Conservation (phyloP, 1,140 invertebrate species). For the Doryteuthis pealeii region DNA sequence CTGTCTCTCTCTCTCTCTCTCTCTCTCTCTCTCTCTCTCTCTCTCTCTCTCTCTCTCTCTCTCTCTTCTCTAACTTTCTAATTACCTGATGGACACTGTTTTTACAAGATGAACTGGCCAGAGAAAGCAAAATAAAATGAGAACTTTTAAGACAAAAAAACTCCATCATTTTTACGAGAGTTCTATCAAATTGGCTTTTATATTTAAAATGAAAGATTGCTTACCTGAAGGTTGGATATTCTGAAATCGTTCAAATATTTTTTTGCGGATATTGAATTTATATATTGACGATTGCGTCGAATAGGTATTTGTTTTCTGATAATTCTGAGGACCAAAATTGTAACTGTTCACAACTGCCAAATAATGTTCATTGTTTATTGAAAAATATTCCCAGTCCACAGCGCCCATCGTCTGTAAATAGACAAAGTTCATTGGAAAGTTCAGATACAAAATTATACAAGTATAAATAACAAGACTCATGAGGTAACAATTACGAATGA, state of each 20-base stretch:
- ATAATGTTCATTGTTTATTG: conserved; percentile 40
- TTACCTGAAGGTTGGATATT: conserved; percentile 51
- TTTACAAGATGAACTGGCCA: not conserved
- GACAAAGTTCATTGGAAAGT: no score
- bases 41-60: not conserved
- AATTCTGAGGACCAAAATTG: conserved; percentile 55
- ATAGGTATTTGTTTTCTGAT: conserved; percentile 43
- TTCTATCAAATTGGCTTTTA: no score
- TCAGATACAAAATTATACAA: no score
- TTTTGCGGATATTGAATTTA: conserved; percentile 41
- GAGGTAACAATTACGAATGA: no score
- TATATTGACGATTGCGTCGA: conserved; percentile 54
- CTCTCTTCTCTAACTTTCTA: no score
- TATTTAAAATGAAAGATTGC: not conserved
- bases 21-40: not conserved
- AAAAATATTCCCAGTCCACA: conserved; percentile 55
- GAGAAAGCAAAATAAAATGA: conserved; percentile 3
- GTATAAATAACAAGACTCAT: no score
- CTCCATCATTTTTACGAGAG: not conserved
- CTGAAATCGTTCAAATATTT: conserved; percentile 51
- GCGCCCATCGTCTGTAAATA: conserved; percentile 54
- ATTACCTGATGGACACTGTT: not conserved
- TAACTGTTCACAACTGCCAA: conserved; percentile 55
- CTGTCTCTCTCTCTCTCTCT: no score
- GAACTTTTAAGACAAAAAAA: not conserved